A percentile compares a stretch with the other conserved stretches of the same genome.
Evolutionary conservation across 2,888 invertebrate genomes (phyloP).

Genomic region (Aricia artaxerxes): DNA sequence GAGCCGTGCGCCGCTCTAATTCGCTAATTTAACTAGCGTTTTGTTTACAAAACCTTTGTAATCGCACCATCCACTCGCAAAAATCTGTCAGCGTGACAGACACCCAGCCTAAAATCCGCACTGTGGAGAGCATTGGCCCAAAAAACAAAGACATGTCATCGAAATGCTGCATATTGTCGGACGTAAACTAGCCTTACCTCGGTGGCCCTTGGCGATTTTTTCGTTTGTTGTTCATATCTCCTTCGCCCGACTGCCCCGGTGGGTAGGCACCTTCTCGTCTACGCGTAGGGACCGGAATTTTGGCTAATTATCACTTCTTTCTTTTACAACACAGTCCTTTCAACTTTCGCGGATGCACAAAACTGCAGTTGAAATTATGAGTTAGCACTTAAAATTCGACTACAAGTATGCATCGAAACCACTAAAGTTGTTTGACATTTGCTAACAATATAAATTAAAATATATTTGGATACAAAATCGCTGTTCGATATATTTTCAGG

Average conservation of each 20-base stretch:
- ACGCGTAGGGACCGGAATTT: constrained; percentile 93
- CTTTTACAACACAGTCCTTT: constrained; percentile 81
- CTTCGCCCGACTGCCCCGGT: constrained; percentile 83
- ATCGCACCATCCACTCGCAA: constrained; percentile 49
- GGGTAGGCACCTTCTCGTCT: constrained; percentile 89
- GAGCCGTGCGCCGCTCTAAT: constrained; percentile 52
- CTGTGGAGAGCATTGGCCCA: constrained; percentile 53
- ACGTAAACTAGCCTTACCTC: constrained; percentile 79
- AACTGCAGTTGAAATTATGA: constrained; percentile 79
- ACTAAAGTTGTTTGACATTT: constrained; percentile 75
- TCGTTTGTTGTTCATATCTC: constrained; percentile 90
- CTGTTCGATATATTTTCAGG: constrained; percentile 76
- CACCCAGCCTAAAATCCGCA: constrained; percentile 55
- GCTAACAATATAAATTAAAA: constrained; percentile 77
- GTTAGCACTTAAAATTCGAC: constrained; percentile 75
- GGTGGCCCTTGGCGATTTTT: constrained; percentile 90
- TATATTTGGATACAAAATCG: constrained; percentile 80
- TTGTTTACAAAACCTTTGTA: constrained; percentile 69
- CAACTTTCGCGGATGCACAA: constrained; percentile 81
- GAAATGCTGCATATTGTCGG: constrained; percentile 57
- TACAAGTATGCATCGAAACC: constrained; percentile 76
- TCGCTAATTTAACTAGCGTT: constrained; percentile 49
- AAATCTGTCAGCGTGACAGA: constrained; percentile 65
- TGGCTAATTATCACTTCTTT: constrained; percentile 82
- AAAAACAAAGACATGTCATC: constrained; percentile 78